Evolutionary conservation across 2,113 vertebrate genomes (phyloP).

Genomic region (Pterocles burchelli): DNA sequence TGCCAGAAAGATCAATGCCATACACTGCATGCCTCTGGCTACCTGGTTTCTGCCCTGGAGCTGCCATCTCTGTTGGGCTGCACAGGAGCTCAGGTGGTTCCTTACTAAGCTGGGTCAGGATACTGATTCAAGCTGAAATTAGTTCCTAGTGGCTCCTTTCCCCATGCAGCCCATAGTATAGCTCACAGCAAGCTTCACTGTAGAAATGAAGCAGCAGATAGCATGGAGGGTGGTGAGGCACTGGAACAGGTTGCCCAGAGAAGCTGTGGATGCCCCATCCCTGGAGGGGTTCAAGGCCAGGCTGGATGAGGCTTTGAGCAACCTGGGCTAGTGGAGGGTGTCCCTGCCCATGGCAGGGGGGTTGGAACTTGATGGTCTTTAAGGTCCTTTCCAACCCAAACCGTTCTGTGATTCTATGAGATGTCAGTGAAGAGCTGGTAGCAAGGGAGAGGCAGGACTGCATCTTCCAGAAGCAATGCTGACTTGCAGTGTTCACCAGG

Average conservation of each 20-base stretch:
- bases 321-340: too few relatives aligned
- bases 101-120: background rate
- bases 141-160: background rate
- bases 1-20: background rate
- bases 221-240: too few relatives aligned
- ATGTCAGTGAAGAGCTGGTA: background rate
- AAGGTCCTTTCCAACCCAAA: too few relatives aligned
- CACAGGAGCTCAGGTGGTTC: background rate
- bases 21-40: background rate
- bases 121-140: background rate
- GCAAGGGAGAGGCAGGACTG: background rate
- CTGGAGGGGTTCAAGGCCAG: too few relatives aligned
- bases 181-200: background rate
- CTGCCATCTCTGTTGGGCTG: background rate
- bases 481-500: background rate
- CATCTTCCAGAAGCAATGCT: background rate
- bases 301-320: too few relatives aligned
- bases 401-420: too few relatives aligned
- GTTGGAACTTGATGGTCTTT: too few relatives aligned
- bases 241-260: too few relatives aligned
- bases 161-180: background rate
- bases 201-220: background rate
- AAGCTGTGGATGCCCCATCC: too few relatives aligned
- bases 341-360: too few relatives aligned
- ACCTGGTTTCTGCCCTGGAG: background rate